Percentiles rank a stretch among this genome's conserved stretches.
Evolutionary conservation across 2,888 invertebrate genomes (phyloP).

Genomic region (Troides aeacus): DNA sequence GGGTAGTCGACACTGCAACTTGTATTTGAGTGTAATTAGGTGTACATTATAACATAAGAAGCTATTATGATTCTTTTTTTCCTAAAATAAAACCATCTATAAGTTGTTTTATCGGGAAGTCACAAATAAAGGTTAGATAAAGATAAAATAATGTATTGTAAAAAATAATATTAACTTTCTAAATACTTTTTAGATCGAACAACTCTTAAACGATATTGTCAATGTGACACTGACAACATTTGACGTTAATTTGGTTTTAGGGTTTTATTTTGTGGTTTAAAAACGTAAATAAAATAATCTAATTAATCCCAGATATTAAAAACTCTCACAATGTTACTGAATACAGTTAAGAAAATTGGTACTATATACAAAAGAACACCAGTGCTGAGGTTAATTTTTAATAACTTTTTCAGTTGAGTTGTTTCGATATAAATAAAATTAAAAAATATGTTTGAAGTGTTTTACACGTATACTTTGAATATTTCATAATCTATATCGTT

Average conservation of each 20-base stretch:
- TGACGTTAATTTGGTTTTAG: background rate
- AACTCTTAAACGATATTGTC: background rate
- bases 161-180: no score
- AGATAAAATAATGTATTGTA: no score
- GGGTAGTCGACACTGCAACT: no score
- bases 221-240: slow-evolving; percentile 2
- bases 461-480: background rate
- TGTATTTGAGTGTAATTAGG: no score
- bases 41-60: no score
- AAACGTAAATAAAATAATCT: background rate
- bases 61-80: no score
- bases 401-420: slow-evolving; percentile 8
- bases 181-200: no score
- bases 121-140: no score
- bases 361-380: slow-evolving; percentile 7
- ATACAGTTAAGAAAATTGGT: slow-evolving; percentile 6
- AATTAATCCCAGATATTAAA: background rate
- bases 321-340: slow-evolving; percentile 19
- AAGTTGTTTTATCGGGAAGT: no score
- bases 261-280: background rate
- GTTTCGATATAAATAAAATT: background rate
- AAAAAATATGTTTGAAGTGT: no score
- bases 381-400: slow-evolving; percentile 25
- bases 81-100: no score
- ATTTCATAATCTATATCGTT: background rate